These are phyloP conservation scores for Emydura subglobosa DNA, from an alignment of 2,113 vertebrate species.

Conservation along the genomic window DNA sequence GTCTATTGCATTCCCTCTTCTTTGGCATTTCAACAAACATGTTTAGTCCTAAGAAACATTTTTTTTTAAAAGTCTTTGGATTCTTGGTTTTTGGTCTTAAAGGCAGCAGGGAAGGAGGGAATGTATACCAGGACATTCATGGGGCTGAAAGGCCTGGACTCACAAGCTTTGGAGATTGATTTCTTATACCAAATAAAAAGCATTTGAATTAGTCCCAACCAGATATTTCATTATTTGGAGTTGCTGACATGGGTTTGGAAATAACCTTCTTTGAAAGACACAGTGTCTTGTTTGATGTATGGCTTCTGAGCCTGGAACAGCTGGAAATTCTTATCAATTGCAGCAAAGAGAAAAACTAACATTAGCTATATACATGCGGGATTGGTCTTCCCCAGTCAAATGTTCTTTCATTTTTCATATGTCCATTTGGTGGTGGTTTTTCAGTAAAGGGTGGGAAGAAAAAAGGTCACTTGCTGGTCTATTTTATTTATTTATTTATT, in stretches of 20 bases:
- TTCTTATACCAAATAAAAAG: conserved; percentile 9
- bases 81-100: conserved; percentile 40
- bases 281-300: background rate
- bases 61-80: background rate
- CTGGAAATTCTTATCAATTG: background rate
- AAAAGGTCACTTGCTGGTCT: background rate
- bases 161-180: conserved; percentile 15
- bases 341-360: background rate
- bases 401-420: background rate
- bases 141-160: background rate
- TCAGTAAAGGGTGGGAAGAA: background rate
- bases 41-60: background rate
- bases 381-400: background rate
- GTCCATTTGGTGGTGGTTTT: background rate
- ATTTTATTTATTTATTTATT: background rate
- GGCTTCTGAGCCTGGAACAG: background rate
- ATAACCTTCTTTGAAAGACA: background rate
- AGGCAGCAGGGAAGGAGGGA: background rate
- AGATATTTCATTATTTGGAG: conserved; percentile 3
- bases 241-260: conserved; percentile 1
- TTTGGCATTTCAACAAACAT: background rate
- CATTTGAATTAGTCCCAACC: background rate
- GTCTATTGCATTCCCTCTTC: background rate
- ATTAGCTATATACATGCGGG: background rate
- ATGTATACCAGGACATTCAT: conserved; percentile 5